These are phyloP conservation scores for Anoplolepis gracilipes DNA, from an alignment of 1,140 invertebrate species.

Conservation along the genomic window DNA sequence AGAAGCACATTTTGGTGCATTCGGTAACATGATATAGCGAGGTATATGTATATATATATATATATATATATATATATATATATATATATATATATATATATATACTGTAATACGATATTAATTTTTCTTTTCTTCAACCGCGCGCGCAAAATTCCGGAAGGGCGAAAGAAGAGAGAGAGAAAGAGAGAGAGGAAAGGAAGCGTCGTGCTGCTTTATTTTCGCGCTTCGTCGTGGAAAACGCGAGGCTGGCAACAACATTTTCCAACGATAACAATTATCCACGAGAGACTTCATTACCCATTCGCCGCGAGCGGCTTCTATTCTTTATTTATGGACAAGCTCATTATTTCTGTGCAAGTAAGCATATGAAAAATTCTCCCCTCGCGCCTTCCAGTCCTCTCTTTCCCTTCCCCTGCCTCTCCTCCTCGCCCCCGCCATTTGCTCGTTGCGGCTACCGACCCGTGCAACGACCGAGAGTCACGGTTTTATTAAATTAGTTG, in stretches of 20 bases:
- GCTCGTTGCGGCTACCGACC: conserved; percentile 38
- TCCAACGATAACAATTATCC: conserved; percentile 83
- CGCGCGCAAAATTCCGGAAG: conserved; percentile 41
- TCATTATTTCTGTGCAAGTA: conserved; percentile 86
- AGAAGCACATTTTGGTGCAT: not conserved
- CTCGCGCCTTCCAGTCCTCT: conserved; percentile 64
- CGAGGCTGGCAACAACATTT: conserved; percentile 75
- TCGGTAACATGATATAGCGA: conserved; percentile 2
- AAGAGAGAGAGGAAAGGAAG: not conserved
- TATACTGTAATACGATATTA: conserved; percentile 37
- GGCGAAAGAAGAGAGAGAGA: not conserved
- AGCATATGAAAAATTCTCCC: conserved; percentile 85
- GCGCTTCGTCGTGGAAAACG: conserved; percentile 71
- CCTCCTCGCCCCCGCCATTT: conserved; percentile 35
- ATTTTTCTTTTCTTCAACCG: conserved; percentile 42
- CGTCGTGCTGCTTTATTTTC: conserved; percentile 65
- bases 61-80: not conserved
- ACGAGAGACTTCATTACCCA: conserved; percentile 84
- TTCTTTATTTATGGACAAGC: conserved; percentile 85
- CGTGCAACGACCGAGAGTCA: conserved; percentile 64
- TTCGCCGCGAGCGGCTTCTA: conserved; percentile 81
- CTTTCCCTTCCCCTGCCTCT: conserved; percentile 61
- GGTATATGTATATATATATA: too few species aligned
- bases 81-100: not conserved
- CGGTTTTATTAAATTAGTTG: conserved; percentile 76